Evolutionary conservation across 2,797 vertebrate genomes (phyloP).

Genomic region (Halcyon smyrnensis): DNA sequence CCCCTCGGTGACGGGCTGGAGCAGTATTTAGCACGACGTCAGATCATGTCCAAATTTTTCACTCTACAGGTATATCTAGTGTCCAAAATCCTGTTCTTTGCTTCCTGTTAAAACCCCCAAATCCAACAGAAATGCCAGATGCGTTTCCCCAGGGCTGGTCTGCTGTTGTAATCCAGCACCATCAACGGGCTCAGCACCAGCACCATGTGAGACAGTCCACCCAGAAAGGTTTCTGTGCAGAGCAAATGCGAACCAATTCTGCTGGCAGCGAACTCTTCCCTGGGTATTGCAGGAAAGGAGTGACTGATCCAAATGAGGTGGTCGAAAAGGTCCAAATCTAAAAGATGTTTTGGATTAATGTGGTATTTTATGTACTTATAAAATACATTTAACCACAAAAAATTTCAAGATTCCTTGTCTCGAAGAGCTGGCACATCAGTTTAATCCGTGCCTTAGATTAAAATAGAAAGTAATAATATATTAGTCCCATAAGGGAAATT

Average conservation of each 20-base stretch:
- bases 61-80: background rate
- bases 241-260: background rate
- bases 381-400: background rate
- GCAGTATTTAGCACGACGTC: background rate
- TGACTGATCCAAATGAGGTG: background rate
- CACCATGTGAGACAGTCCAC: accelerated
- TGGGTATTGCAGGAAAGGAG: background rate
- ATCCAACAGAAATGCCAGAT: background rate
- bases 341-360: background rate
- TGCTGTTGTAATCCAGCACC: background rate
- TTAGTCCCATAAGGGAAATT: background rate
- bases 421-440: background rate
- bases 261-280: background rate
- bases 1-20: background rate
- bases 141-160: background rate
- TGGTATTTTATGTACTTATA: background rate
- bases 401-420: background rate
- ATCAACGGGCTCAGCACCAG: accelerated
- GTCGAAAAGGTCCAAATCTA: background rate
- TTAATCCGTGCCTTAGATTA: background rate
- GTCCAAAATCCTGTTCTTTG: background rate
- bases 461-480: background rate
- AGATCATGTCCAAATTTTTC: background rate
- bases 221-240: background rate
- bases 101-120: background rate